Base-by-base conservation (phyloP, 1,140 invertebrate genomes). In the Propsilocerus akamusi region DNA sequence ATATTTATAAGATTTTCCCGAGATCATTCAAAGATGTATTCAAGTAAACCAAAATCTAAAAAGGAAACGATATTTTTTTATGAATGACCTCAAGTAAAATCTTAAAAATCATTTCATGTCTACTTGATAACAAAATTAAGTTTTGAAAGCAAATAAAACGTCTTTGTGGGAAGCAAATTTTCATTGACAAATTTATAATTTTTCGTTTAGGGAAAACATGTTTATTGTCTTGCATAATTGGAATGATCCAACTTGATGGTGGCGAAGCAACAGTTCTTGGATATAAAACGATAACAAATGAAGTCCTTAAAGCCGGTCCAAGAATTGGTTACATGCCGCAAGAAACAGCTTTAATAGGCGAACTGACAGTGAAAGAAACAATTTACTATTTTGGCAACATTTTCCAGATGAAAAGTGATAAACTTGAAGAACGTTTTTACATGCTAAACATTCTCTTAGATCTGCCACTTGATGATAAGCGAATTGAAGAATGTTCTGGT, bases 241-340 rank as follows among this genome's bases (percentile, higher is more conserved):
- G 88, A 1, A 72, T 85, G 34, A 71, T 80, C 26, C 64, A 72
- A 46, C 67, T 92, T 6, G 74, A 87, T 58, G 75, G 72, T 4
- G 90, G 90, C 0, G 73, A 82, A 5, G 72, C 92, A 8, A 75
- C 74, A 64, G 83, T 93, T 0, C 70, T 92, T 6, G 88, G 88
- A 0, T 79, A 80, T 3, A 73, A 70, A 26, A n/a, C n/a, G 0
- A 72, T 73, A 7, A 70, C 74, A 37, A 75, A 74, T 0, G 83
- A 80, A 50, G 82, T 82, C 0, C 77, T 90, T 1, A n/a, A n/a
- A n/a, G 85, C 87, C 0, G 86, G 85, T 12, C 75, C 78, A 1
- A 64, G 77, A n/a, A 76, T 86, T 1, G 84, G 84, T 10, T 91
- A 86, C 57, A 92, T 91, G 87, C 87, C 86, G 1, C 79, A 79